Evolutionary conservation across 2,888 invertebrate genomes (phyloP).

Genomic region (Eubasilissa splendida): DNA sequence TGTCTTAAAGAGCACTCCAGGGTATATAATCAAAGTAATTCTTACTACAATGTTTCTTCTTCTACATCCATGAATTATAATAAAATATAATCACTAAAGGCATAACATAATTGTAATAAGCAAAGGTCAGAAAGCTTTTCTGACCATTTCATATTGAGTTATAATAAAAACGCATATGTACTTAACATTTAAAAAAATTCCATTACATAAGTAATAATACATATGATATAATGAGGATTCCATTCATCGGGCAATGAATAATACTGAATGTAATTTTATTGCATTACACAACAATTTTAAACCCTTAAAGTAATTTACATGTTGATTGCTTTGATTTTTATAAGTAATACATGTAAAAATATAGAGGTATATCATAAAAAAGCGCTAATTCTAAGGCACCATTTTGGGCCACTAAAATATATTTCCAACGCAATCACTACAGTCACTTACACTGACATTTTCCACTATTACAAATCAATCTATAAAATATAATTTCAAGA

Average conservation of each 20-base stretch:
- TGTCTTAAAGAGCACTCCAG: slow-evolving; percentile 17
- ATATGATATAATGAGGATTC: slow-evolving; percentile 14
- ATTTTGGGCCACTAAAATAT: slow-evolving; percentile 35
- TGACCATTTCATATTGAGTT: slow-evolving; percentile 5
- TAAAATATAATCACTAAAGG: slow-evolving; percentile 28
- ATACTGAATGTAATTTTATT: slow-evolving; percentile 42
- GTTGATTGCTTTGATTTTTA: slow-evolving; percentile 31
- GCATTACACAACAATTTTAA: slow-evolving; percentile 5
- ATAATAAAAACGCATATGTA: no score
- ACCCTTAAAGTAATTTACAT: slow-evolving; percentile 26
- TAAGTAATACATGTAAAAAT: slow-evolving; percentile 36
- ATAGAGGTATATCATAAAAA: slow-evolving; percentile 32
- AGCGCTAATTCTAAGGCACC: slow-evolving; percentile 45
- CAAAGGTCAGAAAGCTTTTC: slow-evolving; percentile 31
- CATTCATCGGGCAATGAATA: slow-evolving; percentile 17
- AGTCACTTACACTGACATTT: slow-evolving; percentile 26
- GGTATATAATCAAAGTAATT: slow-evolving; percentile 6
- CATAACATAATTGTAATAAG: slow-evolving; percentile 37
- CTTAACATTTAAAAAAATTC: no score
- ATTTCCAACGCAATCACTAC: slow-evolving; percentile 30
- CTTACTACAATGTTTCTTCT: slow-evolving; percentile 23
- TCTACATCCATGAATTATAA: slow-evolving; percentile 12
- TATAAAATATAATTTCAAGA: slow-evolving; percentile 17
- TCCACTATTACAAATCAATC: slow-evolving; percentile 29
- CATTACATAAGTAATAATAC: background rate